phyloP scores from a whole-genome alignment of 2,797 vertebrate genomes.

The Antrozous pallidus region DNA sequence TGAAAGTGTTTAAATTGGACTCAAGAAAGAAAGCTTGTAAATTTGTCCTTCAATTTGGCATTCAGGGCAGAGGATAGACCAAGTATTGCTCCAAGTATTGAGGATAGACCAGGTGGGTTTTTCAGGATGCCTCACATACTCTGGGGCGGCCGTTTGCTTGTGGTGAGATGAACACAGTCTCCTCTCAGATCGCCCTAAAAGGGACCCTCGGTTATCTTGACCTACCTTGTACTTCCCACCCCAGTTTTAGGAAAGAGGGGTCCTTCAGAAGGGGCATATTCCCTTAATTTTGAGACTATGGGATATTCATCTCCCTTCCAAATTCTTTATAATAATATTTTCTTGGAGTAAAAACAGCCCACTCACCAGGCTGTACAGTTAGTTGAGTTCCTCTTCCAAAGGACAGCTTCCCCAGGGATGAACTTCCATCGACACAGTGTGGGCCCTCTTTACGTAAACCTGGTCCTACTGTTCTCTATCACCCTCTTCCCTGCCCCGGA shows the following conservation, averaged over 20 bases:
- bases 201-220: neutral
- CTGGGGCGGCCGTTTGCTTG: neutral
- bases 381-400: constrained; percentile 73
- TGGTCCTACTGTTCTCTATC: neutral
- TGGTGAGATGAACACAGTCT: neutral
- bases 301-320: neutral
- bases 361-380: constrained; percentile 69
- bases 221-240: neutral
- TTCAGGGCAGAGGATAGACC: neutral
- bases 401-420: constrained; percentile 19
- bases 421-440: constrained; percentile 57
- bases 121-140: neutral
- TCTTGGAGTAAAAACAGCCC: constrained; percentile 3
- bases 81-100: neutral
- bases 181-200: neutral
- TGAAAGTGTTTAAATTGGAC: constrained; percentile 65
- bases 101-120: neutral
- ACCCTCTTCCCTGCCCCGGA: neutral
- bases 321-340: neutral
- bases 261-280: neutral
- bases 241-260: neutral
- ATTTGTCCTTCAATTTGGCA: neutral
- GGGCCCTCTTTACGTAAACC: constrained; percentile 54
- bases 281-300: constrained; percentile 12
- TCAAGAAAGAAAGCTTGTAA: neutral